Evolutionary conservation across 2,797 vertebrate species (phyloP).

Genomic region (Clarias fuscus): DNA sequence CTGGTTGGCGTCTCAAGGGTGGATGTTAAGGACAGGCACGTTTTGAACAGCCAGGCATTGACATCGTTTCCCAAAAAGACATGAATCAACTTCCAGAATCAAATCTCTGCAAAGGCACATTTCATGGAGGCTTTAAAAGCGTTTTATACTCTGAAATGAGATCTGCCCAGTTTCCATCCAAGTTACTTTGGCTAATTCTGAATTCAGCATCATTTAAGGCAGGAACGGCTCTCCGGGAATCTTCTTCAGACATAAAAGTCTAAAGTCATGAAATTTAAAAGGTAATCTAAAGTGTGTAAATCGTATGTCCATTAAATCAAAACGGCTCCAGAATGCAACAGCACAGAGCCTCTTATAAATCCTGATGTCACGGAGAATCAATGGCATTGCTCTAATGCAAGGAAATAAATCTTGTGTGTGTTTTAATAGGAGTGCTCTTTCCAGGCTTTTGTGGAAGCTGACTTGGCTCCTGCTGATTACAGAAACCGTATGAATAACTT

Average conservation of each 20-base stretch:
- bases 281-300: background rate
- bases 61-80: background rate
- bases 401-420: conserved; percentile 70
- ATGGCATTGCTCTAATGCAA: conserved; percentile 55
- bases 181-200: background rate
- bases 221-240: background rate
- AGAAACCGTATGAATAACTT: conserved; percentile 47
- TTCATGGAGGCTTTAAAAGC: background rate
- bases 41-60: background rate
- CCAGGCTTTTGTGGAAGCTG: conserved; percentile 58
- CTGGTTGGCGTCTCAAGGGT: no score
- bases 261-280: background rate
- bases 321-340: conserved; percentile 8
- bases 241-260: background rate
- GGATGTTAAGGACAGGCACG: no score
- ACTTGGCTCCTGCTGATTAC: conserved; percentile 50
- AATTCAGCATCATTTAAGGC: background rate
- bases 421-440: conserved; percentile 69
- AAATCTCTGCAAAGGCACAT: background rate
- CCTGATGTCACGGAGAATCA: conserved; percentile 24
- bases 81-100: background rate
- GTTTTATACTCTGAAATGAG: background rate
- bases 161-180: background rate
- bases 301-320: background rate
- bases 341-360: conserved; percentile 43